Evolutionary conservation across 2,113 vertebrate genomes (phyloP).

Genomic region (Oenanthe oenanthe): DNA sequence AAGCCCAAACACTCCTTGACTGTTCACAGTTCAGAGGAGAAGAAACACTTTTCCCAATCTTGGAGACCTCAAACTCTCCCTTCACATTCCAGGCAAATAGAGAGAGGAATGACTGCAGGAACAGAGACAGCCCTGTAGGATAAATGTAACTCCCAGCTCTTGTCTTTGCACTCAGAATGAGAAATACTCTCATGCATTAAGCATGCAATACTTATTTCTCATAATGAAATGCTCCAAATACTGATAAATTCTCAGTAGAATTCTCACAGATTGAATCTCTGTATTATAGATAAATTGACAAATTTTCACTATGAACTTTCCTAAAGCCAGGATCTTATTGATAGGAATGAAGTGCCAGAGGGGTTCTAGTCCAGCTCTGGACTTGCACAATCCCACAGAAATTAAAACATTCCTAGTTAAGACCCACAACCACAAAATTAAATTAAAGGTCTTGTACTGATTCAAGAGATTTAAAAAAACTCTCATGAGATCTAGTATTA

Average conservation of each 20-base stretch:
- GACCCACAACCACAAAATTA: not conserved
- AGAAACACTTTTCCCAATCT: not conserved
- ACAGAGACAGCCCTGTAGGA: not conserved
- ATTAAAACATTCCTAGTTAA: not conserved
- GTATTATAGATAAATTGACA: not conserved
- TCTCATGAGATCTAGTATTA: not conserved
- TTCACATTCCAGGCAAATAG: not conserved
- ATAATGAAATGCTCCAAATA: not conserved
- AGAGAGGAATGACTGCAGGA: not conserved
- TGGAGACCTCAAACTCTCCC: not conserved
- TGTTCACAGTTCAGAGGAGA: not conserved
- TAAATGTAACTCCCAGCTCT: not conserved
- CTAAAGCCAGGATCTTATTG: not conserved
- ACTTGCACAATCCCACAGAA: not conserved
- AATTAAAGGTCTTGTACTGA: not conserved
- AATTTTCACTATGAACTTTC: not conserved
- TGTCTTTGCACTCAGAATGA: not conserved
- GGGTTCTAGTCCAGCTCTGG: not conserved
- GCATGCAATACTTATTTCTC: not conserved
- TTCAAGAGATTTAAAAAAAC: not conserved
- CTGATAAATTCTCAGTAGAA: not conserved
- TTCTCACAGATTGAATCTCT: not conserved
- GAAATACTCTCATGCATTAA: conserved; percentile 8
- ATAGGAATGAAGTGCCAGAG: not conserved
- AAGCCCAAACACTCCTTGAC: not conserved